Evolutionary conservation across 2,113 vertebrate species (phyloP).

Genomic region (Psittacus erithacus): DNA sequence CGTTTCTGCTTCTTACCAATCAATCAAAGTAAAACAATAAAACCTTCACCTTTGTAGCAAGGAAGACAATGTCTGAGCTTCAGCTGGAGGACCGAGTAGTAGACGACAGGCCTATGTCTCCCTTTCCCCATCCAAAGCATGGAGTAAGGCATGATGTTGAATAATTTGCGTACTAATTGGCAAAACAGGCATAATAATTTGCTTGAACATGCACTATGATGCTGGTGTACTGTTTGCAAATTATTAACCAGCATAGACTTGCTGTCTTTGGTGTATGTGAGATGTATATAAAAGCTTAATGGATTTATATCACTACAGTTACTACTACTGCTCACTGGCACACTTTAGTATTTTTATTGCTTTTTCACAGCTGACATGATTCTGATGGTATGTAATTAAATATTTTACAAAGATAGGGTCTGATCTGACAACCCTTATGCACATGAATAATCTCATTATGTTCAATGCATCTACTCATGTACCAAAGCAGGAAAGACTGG

Average conservation of each 20-base stretch:
- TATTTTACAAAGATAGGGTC: conserved; percentile 52
- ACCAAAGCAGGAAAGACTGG: neutral
- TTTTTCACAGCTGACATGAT: conserved; percentile 52
- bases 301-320: neutral
- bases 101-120: neutral
- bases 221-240: conserved; percentile 5
- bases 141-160: neutral
- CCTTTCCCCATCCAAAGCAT: neutral
- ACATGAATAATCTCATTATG: conserved; percentile 28
- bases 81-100: neutral
- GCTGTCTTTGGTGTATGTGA: conserved; percentile 1
- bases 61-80: neutral
- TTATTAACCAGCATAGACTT: neutral
- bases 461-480: conserved; percentile 3
- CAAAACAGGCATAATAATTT: conserved; percentile 8
- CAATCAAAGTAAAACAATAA: conserved; percentile 49
- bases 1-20: neutral
- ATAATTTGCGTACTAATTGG: neutral
- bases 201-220: neutral
- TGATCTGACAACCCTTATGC: conserved; percentile 31
- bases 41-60: neutral
- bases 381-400: conserved; percentile 54
- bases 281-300: neutral
- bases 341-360: conserved; percentile 44
- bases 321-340: conserved; percentile 27